Base-by-base conservation (phyloP, 1,140 invertebrate species). In the Portunus trituberculatus region DNA sequence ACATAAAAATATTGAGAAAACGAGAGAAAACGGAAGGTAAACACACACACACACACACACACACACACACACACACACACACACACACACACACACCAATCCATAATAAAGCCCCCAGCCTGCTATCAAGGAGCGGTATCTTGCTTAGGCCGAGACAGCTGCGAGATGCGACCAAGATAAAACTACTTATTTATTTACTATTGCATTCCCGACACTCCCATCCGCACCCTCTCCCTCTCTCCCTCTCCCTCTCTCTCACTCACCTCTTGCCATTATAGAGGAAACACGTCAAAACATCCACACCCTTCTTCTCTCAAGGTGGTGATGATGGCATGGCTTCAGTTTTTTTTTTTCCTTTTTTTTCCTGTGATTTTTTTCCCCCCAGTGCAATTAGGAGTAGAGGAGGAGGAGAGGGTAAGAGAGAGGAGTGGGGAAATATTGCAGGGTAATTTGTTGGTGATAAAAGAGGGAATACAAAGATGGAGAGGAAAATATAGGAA, bases 31-130 rank as follows among this genome's bases (percentile, higher is more conserved):
- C 12, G 10, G 52, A 59, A 59, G 16, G 16, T 20, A 59, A 12
- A 76, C 0, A 76, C 20, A 76, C 20, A 76, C 20, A 76, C 20
- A 76, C 67, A 76, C 67, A 76, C 67, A 76, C 67, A 76, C 67
- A 76, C 67, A 76, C 67, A 76, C 67, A 76, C 67, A 76, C 67
- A 76, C 67, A 76, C 67, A 76, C 67, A 76, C 67, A 76, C 67
- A 76, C 67, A 76, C 67, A 76, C 67, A 76, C 67, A 76, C 67
- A 76, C 16, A 76, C 16, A 8, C 67, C 12, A 12, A 76, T n/a
- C 6, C 67, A 76, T n/a, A 76, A 76, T 76, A n/a, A 76, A 76
- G n/a, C 1, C 20, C 4, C 20, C 67, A 0, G 6, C 6, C 67
- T n/a, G 67, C 67, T 76, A 76, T 76, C 67, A 76, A 25, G 20